These are phyloP conservation scores for Halyomorpha halys DNA, from an alignment of 1,140 invertebrate species.

Conservation along the genomic window DNA sequence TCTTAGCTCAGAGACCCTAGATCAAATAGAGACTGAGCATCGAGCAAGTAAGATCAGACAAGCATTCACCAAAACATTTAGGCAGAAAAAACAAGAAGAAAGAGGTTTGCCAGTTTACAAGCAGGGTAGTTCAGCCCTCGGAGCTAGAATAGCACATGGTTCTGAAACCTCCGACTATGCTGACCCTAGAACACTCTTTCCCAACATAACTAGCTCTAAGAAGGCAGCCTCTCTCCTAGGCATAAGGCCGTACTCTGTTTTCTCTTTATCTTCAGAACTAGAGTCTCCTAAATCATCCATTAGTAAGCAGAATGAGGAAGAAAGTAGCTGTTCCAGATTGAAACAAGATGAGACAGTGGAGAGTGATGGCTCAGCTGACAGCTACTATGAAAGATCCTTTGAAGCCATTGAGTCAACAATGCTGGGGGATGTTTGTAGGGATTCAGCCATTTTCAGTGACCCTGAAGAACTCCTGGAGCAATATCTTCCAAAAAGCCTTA, in stretches of 20 bases:
- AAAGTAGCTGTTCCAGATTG: constrained; percentile 34
- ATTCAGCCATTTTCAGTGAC: constrained; percentile 76
- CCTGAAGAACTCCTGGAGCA: constrained; percentile 41
- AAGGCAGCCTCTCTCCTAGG: constrained; percentile 37
- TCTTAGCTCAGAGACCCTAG: constrained; percentile 40
- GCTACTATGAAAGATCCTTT: constrained; percentile 64
- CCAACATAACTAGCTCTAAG: constrained; percentile 41
- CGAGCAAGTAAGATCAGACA: constrained; percentile 34
- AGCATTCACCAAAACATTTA: constrained; percentile 30
- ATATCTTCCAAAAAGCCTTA: constrained; percentile 12
- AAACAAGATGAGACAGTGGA: constrained; percentile 32
- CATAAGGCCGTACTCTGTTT: constrained; percentile 29
- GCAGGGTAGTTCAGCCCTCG: constrained; percentile 68
- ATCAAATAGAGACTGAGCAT: constrained; percentile 37
- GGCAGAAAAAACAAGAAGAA: constrained; percentile 34
- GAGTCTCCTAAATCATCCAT: constrained; percentile 46
- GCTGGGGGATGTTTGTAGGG: constrained; percentile 58
- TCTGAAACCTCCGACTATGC: constrained; percentile 59
- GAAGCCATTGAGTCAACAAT: constrained; percentile 54
- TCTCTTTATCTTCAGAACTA: constrained; percentile 44
- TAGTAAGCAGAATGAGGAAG: constrained; percentile 27
- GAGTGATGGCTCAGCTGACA: constrained; percentile 44
- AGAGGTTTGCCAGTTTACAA: constrained; percentile 44
- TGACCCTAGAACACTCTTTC: constrained; percentile 56
- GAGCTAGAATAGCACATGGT: constrained; percentile 67